These are phyloP conservation scores for Melanotaenia maccullochi DNA, from an alignment of 2,797 vertebrate genomes.

Conservation along the genomic window DNA sequence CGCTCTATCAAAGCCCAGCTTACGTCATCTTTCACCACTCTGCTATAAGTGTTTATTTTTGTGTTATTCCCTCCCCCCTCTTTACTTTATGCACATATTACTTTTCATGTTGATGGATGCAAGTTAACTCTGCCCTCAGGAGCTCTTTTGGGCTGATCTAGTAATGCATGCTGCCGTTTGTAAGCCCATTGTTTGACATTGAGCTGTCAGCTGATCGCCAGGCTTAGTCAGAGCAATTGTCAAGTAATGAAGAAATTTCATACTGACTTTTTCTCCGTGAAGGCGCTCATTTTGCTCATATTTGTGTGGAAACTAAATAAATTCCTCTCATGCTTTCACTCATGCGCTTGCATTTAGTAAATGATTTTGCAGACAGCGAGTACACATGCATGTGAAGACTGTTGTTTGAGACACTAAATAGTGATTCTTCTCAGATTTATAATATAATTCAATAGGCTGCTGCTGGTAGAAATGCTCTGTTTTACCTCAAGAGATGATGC, in stretches of 20 bases:
- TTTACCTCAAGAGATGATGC: slow-evolving; percentile 68
- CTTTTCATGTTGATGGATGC: slow-evolving; percentile 56
- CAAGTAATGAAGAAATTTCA: slow-evolving; percentile 74
- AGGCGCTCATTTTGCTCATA: slow-evolving; percentile 69
- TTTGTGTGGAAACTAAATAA: slow-evolving; percentile 59
- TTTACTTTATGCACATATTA: slow-evolving; percentile 52
- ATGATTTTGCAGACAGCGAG: slow-evolving; percentile 67
- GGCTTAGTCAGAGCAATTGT: slow-evolving; percentile 74
- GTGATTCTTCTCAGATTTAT: slow-evolving; percentile 74
- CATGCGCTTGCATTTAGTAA: slow-evolving; percentile 77
- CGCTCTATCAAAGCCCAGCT: slow-evolving; percentile 46
- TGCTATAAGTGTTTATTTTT: slow-evolving; percentile 63
- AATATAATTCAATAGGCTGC: slow-evolving; percentile 76
- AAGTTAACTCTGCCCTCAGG: slow-evolving; percentile 49
- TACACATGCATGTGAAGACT: slow-evolving; percentile 74
- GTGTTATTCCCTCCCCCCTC: slow-evolving; percentile 41
- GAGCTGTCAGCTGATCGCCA: slow-evolving; percentile 72
- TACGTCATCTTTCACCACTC: slow-evolving; percentile 64
- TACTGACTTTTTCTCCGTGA: slow-evolving; percentile 63
- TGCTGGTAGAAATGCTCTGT: slow-evolving; percentile 63
- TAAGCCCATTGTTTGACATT: slow-evolving; percentile 72
- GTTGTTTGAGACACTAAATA: slow-evolving; percentile 70
- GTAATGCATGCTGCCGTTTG: slow-evolving; percentile 52
- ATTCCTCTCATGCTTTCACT: slow-evolving; percentile 77
- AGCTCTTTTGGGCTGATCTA: slow-evolving; percentile 47